phyloP scores from a whole-genome alignment of 2,888 invertebrate species.

The Cabera pusaria region DNA sequence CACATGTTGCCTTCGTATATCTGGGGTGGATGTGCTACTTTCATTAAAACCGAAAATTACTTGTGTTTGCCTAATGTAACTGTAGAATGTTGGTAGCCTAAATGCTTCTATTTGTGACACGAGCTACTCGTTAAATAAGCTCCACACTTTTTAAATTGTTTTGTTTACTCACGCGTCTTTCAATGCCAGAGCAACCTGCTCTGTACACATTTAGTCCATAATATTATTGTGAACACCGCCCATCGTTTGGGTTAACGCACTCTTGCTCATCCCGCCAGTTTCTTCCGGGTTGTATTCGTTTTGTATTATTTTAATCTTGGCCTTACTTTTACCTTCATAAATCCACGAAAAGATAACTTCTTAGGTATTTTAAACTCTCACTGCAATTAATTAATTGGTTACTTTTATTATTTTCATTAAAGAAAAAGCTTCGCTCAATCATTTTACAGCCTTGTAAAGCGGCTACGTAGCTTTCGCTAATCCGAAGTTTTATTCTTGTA shows the following conservation, averaged over 20 bases:
- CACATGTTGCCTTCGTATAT: slow-evolving; percentile 44
- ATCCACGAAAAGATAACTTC: slow-evolving; percentile 2
- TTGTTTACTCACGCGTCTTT: slow-evolving; percentile 61
- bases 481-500: slow-evolving; percentile 9
- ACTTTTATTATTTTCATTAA: slow-evolving; percentile 5
- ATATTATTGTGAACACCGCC: slow-evolving; percentile 57
- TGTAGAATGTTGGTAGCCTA: slow-evolving; percentile 24
- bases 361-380: background rate
- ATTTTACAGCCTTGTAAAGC: slow-evolving; percentile 11
- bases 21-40: slow-evolving; percentile 40
- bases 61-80: slow-evolving; percentile 21
- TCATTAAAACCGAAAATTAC: slow-evolving; percentile 22
- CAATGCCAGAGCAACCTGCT: slow-evolving; percentile 55
- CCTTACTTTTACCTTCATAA: slow-evolving; percentile 19
- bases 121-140: slow-evolving; percentile 42
- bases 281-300: slow-evolving; percentile 55
- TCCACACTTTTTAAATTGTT: slow-evolving; percentile 51
- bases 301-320: slow-evolving; percentile 38
- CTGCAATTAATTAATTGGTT: slow-evolving; percentile 2
- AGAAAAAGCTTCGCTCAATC: slow-evolving; percentile 11
- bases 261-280: slow-evolving; percentile 50
- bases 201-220: slow-evolving; percentile 53
- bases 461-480: slow-evolving; percentile 15
- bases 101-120: slow-evolving; percentile 28
- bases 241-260: slow-evolving; percentile 64